Evolutionary conservation across 2,113 vertebrate genomes (phyloP), one percentile per base, ranked within the genome.

Genomic region (Gadus macrocephalus): DNA sequence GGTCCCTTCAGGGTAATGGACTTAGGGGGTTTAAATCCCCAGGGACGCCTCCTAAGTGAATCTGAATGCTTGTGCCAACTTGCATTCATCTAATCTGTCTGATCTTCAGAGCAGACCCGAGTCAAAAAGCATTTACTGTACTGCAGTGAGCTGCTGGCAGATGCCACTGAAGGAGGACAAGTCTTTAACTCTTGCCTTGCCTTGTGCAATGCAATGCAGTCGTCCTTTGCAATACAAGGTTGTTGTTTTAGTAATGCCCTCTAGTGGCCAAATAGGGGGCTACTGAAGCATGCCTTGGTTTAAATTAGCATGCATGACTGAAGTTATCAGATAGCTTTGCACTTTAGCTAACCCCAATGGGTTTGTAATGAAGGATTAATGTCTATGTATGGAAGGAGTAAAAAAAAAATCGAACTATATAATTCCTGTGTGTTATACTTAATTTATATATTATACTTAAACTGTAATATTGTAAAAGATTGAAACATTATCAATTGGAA

Each of bases 81-180:
- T 49, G 53, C 53, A 84, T 85, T 84, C 76, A 66, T 69, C 69
- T 87, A 86, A 89, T 88, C 86, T 85, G 83, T 85, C 68, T 88
- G 86, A 88, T 87, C 79, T 83, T 38, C 62, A 14, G 31, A 5
- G 16, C 72, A 58, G 65, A 69, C 17, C 28, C 9, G 66, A 64
- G 66, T n/a, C 53, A 68, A 66, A 28, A 25, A 64, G 42, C 8
- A 17, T 0, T 62, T 3, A 28, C 22, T 16, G 11, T 59, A 69
- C 60, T 2, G 9, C 68, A 58, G 62, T 64, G 73, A 78, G 72
- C 73, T 0, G 16, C 42, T 49, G 42, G 42, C 22, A 42, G 59
- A 17, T 58, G 15, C 55, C 55, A 49, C 42, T 49, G 42, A 49
- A 49, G 42, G 14, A 49, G 42, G 11, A 9, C 42, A 35, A 4